Base-by-base conservation (phyloP, 1,140 invertebrate genomes). In the Rhopalosiphum padi region DNA sequence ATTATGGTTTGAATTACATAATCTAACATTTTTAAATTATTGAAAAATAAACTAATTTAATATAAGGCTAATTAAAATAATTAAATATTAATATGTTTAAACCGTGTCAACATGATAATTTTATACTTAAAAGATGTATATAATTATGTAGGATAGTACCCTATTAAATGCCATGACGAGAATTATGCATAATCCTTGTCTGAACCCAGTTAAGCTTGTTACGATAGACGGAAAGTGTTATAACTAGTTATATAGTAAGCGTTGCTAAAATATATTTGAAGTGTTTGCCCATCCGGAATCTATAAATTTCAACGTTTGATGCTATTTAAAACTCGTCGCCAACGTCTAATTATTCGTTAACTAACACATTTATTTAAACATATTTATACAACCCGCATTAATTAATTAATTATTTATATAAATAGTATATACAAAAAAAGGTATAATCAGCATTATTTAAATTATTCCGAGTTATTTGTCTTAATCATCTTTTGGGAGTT, bases 381-480 rank as follows among this genome's bases (percentile, higher is more conserved):
- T 48, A 46, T 87, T 48, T 87, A 51, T 46, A 30, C 7, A 22
- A 48, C 8, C 18, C 7, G 7, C 35, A 87, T 51, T 88, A 88
- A 22, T 30, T 51, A 51, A 88, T 51, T 51, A 88, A 87, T 77
- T n/a, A 11, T 15, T 68, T 30, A 77, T 77, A 15, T 68, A n/a
- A n/a, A 77, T 15, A 22, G 22, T 41, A 43, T 41, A 43, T 41
- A 86, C 23, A 43, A 25, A 37, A 53, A 89, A 89, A 89, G 22
- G 41, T 53, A 21, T 89, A 89, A 89, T 53, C 48, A 53, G n/a
- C 48, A 53, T 89, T 89, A 53, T 89, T 89, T 37, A 89, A 89
- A 89, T 37, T 0, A 35, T 51, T 0, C 30, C 4, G 22, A 88
- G 46, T 37, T n/a, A 89, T 89, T 89, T 89, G 48, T 88, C 86